phyloP scores from a whole-genome alignment of 2,113 vertebrate genomes.

The Cyanoliseus patagonus region DNA sequence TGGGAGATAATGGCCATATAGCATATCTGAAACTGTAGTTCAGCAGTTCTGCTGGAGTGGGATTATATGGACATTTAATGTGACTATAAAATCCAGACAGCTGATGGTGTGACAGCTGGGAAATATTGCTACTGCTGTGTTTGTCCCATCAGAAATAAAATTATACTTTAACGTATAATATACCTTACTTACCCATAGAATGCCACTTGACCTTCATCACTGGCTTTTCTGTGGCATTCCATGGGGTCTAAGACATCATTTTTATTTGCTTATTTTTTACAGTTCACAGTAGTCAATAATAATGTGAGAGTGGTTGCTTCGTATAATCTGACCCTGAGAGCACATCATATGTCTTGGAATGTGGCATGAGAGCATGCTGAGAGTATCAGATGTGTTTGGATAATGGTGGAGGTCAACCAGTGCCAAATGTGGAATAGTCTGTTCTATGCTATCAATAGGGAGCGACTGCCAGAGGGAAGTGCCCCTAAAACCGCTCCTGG shows the following conservation, averaged over 20 bases:
- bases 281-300: neutral
- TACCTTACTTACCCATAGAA: neutral
- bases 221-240: neutral
- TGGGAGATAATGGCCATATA: neutral
- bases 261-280: neutral
- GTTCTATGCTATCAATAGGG: neutral
- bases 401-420: neutral
- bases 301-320: neutral
- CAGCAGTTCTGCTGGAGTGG: neutral
- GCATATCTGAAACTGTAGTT: neutral
- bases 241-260: neutral
- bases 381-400: neutral
- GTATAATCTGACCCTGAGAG: neutral
- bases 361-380: neutral
- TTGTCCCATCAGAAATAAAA: neutral
- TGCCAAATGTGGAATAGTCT: neutral
- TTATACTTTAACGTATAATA: neutral
- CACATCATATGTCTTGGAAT: neutral
- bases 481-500: neutral
- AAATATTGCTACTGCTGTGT: neutral
- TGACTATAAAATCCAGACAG: neutral
- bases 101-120: neutral
- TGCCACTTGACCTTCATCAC: neutral
- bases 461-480: neutral
- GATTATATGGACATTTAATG: neutral